Evolutionary conservation across 2,113 vertebrate genomes (phyloP).

Genomic region (Bujurquina vittata): DNA sequence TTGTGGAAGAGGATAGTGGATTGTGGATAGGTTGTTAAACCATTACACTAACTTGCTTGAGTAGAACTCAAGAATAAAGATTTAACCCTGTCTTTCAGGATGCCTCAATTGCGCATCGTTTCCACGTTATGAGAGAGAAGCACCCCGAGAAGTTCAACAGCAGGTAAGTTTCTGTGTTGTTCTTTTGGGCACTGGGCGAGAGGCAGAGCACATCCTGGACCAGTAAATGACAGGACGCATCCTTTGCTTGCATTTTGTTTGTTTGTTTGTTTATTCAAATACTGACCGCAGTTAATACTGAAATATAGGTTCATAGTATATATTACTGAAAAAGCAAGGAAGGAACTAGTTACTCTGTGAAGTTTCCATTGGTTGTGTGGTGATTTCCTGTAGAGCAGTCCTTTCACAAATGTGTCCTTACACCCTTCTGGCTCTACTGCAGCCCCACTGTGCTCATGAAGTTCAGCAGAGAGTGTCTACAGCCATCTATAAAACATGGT

Average conservation of each 20-base stretch:
- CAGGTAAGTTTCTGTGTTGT: conserved; percentile 77
- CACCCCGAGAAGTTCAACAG: conserved; percentile 97
- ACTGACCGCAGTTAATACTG: background rate
- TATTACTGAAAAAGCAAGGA: too few species aligned
- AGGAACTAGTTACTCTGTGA: too few species aligned
- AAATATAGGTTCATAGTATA: too few species aligned
- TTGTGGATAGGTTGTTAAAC: background rate
- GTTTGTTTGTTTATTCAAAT: background rate
- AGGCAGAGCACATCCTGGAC: background rate
- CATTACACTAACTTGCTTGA: background rate
- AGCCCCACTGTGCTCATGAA: background rate
- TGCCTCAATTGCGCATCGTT: conserved; percentile 94
- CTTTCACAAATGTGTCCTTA: background rate
- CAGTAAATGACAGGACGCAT: background rate
- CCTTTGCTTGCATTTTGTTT: background rate
- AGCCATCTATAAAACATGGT: too few species aligned
- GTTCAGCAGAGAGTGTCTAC: too few species aligned
- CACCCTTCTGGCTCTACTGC: too few species aligned
- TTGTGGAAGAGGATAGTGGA: background rate
- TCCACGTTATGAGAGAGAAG: conserved; percentile 97
- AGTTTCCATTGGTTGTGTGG: too few species aligned
- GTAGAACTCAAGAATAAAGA: accelerated
- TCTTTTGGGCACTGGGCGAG: accelerated
- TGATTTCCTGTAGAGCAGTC: background rate
- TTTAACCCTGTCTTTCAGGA: conserved; percentile 79